Conservation (phyloP, 2,113 vertebrate genomes). For the Malurus melanocephalus region DNA sequence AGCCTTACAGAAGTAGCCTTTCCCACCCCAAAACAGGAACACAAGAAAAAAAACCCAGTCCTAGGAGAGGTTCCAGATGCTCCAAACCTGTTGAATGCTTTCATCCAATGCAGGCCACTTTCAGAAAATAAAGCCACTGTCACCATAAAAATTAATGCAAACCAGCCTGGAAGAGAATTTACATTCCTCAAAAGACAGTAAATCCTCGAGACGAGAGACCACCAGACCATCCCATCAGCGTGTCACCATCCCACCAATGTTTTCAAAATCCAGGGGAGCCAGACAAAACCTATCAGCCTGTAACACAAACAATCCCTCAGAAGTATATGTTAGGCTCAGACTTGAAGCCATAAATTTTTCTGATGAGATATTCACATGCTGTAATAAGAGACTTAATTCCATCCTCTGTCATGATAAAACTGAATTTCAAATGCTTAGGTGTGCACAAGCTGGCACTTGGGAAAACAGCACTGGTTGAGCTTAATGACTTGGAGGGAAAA, state of each 20-base stretch:
- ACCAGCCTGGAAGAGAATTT: background rate
- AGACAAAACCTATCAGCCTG: conserved; percentile 36
- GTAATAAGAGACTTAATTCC: background rate
- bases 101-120: background rate
- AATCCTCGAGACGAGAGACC: background rate
- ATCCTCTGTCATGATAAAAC: background rate
- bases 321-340: background rate
- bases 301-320: conserved; percentile 21
- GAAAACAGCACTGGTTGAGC: background rate
- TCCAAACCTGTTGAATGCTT: background rate
- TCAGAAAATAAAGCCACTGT: background rate
- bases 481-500: background rate
- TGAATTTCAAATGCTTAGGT: background rate
- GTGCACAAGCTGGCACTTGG: background rate
- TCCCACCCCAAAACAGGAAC: background rate
- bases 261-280: conserved; percentile 19
- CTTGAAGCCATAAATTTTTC: conserved; percentile 15
- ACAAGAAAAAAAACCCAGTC: background rate
- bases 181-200: background rate
- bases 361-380: rapidly evolving
- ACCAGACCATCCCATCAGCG: background rate
- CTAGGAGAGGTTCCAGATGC: background rate
- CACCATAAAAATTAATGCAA: background rate
- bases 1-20: background rate
- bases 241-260: background rate